Percentiles rank a stretch among this genome's conserved stretches.
Evolutionary conservation across 2,113 vertebrate species (phyloP).

Genomic region (Aptenodytes forsteri): DNA sequence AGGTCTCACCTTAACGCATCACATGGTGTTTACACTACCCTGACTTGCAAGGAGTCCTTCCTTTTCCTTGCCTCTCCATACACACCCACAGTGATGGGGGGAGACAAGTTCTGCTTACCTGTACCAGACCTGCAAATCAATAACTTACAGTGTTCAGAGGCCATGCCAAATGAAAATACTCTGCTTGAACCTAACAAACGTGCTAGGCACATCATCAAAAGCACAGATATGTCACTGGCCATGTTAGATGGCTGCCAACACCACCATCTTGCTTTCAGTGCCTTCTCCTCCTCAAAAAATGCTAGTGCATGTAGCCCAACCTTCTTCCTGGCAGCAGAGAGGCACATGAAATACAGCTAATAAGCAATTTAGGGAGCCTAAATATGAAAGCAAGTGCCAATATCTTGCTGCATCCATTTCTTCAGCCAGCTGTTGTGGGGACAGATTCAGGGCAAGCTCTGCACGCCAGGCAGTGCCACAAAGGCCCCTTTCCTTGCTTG

Average conservation of each 20-base stretch:
- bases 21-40: neutral
- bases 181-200: neutral
- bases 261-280: neutral
- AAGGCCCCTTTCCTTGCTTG: fast-evolving
- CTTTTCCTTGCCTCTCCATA: neutral
- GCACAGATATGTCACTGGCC: neutral
- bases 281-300: neutral
- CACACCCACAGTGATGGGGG: neutral
- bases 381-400: neutral
- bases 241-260: neutral
- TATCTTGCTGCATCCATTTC: neutral
- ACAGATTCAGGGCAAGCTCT: neutral
- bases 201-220: neutral
- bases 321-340: neutral
- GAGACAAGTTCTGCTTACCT: neutral
- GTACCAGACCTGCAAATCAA: neutral
- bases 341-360: neutral
- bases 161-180: neutral
- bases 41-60: neutral
- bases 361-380: neutral
- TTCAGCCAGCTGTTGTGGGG: neutral
- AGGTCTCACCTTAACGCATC: neutral
- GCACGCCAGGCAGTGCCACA: neutral
- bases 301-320: neutral
- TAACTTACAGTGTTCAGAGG: neutral